Base-by-base conservation (phyloP, 1,140 invertebrate genomes). In the Colletes latitarsis region DNA sequence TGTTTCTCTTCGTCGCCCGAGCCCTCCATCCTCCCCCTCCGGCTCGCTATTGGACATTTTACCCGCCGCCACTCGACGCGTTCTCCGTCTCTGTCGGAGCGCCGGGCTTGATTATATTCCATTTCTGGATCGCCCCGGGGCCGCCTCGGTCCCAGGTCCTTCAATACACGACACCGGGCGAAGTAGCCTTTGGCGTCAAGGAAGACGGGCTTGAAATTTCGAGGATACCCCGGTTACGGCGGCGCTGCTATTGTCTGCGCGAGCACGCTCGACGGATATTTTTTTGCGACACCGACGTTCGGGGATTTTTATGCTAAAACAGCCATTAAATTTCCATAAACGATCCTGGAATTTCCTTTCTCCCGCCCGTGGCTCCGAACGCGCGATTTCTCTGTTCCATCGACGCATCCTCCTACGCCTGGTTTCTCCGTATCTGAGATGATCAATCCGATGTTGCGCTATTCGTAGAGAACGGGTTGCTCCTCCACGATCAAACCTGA, bases 31-130 rank as follows among this genome's bases (percentile, higher is more conserved):
- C 66, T 52, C 30, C 30, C 30, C 52, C 60, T 53, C 19, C 12
- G 39, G 3, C 69, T 30, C 46, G 6, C 60, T 74, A 74, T 80
- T 75, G 70, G 71, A 74, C 63, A 75, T 80, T 80, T 75, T 80
- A 80, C 63, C 71, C 57, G 17, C 63, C 71, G 15, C n/a, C 52
- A 43, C 57, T 57, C 30, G 53, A n/a, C 64, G 41, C 21, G 49
- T 67, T 80, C 63, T 58, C 72, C 55, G n/a, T 75, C 71, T 80
- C 64, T 58, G 78, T 80, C 72, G 30, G 30, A 66, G 6, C 71
- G 15, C 21, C 81, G 8, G 85, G 88, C 89, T 82, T 93, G 91
- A 93, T 93, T 93, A 93, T 93, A 93, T 93, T 93, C 91, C 92
- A 93, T 93, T 93, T 92, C 92, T 93, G 88, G 82, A 92, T 90